A percentile compares a stretch with the other conserved stretches of the same genome.
Conservation (phyloP, 2,888 invertebrate species). For the Ceraclea dissimilis region DNA sequence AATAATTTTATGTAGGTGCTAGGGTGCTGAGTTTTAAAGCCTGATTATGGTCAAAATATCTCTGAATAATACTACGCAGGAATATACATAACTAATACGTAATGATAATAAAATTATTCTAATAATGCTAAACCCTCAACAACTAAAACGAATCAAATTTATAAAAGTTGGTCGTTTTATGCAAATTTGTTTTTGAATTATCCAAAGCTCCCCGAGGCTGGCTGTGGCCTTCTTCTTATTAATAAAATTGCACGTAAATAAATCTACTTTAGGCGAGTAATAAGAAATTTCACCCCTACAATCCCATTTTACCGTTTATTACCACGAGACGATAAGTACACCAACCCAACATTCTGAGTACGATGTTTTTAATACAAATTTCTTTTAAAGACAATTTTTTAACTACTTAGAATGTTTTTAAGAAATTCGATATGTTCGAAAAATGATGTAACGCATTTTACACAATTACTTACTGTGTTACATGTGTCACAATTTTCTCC, state of each 20-base stretch:
- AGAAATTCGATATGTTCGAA: too few relatives aligned
- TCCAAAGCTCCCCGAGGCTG: slow-evolving; percentile 1
- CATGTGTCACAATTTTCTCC: too few relatives aligned
- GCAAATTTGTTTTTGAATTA: slow-evolving; percentile 12
- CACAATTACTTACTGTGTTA: too few relatives aligned
- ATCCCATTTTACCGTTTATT: slow-evolving; percentile 24
- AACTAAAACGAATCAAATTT: slow-evolving; percentile 1
- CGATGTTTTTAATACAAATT: background rate
- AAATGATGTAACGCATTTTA: too few relatives aligned
- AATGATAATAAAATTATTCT: slow-evolving; percentile 1
- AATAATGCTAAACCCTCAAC: background rate
- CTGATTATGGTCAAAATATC: too few relatives aligned
- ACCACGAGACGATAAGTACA: slow-evolving; percentile 19
- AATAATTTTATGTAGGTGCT: too few relatives aligned
- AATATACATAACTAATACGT: background rate
- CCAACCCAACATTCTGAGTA: background rate
- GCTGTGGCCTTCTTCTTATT: slow-evolving; percentile 22
- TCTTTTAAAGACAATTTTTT: too few relatives aligned
- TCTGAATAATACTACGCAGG: background rate
- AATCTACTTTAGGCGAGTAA: slow-evolving; percentile 22
- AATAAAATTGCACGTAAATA: slow-evolving; percentile 26
- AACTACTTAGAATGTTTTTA: too few relatives aligned
- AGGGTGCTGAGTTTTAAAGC: too few relatives aligned
- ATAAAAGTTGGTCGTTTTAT: slow-evolving; percentile 1
- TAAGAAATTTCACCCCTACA: slow-evolving; percentile 20